Percentiles rank a stretch among this genome's conserved stretches.
Evolutionary conservation across 2,888 invertebrate species (phyloP).

Genomic region (Ecdyonurus torrentis): DNA sequence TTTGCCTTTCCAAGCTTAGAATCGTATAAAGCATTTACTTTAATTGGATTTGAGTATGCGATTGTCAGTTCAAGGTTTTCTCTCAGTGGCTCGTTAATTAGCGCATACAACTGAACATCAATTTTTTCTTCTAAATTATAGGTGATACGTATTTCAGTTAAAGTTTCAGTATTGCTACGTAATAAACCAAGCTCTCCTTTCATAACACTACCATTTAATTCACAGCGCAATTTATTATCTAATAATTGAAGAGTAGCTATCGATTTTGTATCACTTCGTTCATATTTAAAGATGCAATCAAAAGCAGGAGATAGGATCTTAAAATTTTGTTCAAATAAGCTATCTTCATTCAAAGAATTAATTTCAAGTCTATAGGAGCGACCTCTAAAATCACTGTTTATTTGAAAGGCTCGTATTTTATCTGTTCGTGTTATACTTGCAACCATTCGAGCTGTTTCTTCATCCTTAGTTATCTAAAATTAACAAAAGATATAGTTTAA

Average conservation of each 20-base stretch:
- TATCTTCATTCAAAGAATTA: neutral
- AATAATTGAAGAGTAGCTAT: neutral
- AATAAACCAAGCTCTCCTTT: neutral
- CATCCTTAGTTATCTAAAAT: neutral
- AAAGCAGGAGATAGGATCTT: neutral
- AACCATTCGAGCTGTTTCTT: neutral
- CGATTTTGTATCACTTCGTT: neutral
- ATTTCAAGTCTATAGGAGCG: neutral
- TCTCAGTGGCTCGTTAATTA: neutral
- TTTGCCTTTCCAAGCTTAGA: neutral
- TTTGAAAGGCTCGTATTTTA: neutral
- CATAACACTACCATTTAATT: neutral
- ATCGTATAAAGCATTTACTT: neutral
- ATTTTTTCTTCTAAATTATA: neutral
- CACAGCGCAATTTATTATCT: neutral
- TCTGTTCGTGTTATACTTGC: neutral
- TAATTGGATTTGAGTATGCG: neutral
- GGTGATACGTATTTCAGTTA: neutral
- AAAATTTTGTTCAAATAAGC: neutral
- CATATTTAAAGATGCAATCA: neutral
- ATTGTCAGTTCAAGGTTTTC: neutral
- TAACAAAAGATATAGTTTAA: neutral
- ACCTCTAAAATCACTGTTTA: neutral
- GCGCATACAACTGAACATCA: neutral
- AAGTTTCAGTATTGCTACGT: neutral